Conservation (phyloP, 2,797 vertebrate genomes). For the Sebastes cheni region DNA sequence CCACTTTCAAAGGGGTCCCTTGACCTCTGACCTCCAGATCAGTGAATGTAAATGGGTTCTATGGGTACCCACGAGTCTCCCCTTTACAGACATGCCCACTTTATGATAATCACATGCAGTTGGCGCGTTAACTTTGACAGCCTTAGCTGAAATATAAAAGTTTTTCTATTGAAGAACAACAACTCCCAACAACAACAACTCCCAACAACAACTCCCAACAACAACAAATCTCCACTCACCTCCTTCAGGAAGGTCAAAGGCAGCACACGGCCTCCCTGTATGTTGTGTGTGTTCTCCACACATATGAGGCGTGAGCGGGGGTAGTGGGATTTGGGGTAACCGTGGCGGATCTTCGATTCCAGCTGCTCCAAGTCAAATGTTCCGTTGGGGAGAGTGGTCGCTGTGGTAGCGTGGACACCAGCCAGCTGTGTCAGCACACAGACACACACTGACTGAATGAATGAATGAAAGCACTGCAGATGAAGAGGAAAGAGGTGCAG, state of each 20-base stretch:
- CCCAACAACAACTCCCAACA: no score
- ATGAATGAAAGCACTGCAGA: background rate
- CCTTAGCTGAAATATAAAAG: no score
- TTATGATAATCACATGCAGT: no score
- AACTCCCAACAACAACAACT: no score
- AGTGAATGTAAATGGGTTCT: no score
- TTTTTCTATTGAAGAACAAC: background rate
- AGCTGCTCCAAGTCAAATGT: slow-evolving; percentile 83
- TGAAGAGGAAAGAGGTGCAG: background rate
- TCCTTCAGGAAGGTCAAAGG: slow-evolving; percentile 85
- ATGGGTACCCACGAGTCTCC: no score
- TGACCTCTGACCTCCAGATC: no score
- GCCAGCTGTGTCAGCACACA: slow-evolving; percentile 78
- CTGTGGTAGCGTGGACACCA: slow-evolving; percentile 81
- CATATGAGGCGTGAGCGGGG: slow-evolving; percentile 85
- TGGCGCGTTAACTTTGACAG: no score
- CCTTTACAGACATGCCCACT: no score
- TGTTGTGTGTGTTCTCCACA: slow-evolving; percentile 89
- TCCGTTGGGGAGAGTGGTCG: slow-evolving; percentile 80
- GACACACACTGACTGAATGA: background rate
- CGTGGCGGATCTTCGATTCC: slow-evolving; percentile 80
- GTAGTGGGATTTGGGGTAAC: slow-evolving; percentile 80
- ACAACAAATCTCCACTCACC: slow-evolving; percentile 63
- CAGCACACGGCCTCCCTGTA: slow-evolving; percentile 82
- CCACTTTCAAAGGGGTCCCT: no score